Conservation (phyloP, 2,113 vertebrate species). For the Microcebus lehilahytsara region DNA sequence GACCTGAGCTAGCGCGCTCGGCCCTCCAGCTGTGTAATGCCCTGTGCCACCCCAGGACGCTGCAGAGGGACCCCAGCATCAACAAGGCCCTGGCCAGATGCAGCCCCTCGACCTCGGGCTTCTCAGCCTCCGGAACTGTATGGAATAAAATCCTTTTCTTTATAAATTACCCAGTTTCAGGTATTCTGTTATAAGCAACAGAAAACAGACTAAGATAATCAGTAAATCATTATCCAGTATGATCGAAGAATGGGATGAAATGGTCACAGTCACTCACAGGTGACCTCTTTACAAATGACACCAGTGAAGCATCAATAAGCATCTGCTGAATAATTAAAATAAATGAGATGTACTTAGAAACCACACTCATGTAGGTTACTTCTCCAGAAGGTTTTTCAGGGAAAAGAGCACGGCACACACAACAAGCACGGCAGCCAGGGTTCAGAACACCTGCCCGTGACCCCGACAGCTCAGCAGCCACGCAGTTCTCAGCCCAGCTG, state of each 20-base stretch:
- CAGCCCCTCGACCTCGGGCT: too few species aligned
- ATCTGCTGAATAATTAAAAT: conserved; percentile 7
- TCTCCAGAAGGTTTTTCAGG: background rate
- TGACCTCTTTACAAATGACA: background rate
- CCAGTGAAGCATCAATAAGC: background rate
- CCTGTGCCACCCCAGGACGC: too few species aligned
- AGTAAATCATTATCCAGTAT: background rate
- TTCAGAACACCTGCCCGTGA: background rate
- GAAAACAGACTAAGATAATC: too few species aligned
- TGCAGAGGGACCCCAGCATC: too few species aligned
- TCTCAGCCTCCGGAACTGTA: too few species aligned
- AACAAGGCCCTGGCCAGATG: too few species aligned
- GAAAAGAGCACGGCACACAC: background rate
- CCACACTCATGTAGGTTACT: background rate
- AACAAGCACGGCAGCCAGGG: background rate
- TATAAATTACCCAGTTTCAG: too few species aligned
- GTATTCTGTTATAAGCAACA: too few species aligned
- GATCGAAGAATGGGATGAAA: background rate
- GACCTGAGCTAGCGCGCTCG: too few species aligned
- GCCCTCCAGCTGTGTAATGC: too few species aligned
- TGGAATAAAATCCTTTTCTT: too few species aligned
- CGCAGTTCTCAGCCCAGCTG: background rate
- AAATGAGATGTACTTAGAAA: background rate
- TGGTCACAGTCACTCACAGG: background rate
- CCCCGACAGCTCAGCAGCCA: background rate